A percentile compares a stretch with the other conserved stretches of the same genome.
Conservation (phyloP, 2,113 vertebrate genomes). For the Oryzias curvinotus region DNA sequence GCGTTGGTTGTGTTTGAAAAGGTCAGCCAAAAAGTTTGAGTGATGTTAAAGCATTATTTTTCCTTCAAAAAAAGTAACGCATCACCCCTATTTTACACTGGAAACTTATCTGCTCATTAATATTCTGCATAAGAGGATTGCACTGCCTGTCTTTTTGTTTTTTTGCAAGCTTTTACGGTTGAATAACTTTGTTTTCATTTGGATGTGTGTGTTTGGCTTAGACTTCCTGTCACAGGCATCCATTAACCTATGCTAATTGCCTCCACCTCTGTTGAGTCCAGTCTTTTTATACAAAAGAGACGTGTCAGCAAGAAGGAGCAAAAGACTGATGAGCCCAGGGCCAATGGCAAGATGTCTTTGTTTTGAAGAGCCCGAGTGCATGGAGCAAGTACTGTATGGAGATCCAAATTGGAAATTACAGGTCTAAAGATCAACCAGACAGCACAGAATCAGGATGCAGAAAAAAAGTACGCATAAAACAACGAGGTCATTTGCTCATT, state of each 20-base stretch:
- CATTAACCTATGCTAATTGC: not conserved
- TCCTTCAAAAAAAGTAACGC: too few relatives aligned
- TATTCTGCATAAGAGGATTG: too few relatives aligned
- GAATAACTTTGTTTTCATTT: not conserved
- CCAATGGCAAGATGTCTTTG: conserved; percentile 1
- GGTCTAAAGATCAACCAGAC: not conserved
- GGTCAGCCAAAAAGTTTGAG: too few relatives aligned
- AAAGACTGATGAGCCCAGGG: conserved; percentile 1
- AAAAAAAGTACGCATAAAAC: too few relatives aligned
- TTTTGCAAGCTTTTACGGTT: not conserved
- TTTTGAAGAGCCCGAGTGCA: not conserved
- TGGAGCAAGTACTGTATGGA: not conserved
- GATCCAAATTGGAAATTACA: not conserved
- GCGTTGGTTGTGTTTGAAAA: too few relatives aligned
- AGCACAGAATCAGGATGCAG: too few relatives aligned
- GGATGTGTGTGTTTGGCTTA: not conserved
- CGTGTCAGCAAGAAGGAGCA: not conserved
- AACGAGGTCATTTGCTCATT: too few relatives aligned
- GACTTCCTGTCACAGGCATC: not conserved
- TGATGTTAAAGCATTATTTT: too few relatives aligned
- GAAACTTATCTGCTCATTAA: too few relatives aligned
- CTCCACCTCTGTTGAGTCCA: not conserved
- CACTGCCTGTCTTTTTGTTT: too few relatives aligned
- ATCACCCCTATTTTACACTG: too few relatives aligned
- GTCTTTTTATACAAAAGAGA: not conserved